These are phyloP conservation scores for Ooceraea biroi DNA, from an alignment of 1,140 invertebrate genomes.

Conservation along the genomic window DNA sequence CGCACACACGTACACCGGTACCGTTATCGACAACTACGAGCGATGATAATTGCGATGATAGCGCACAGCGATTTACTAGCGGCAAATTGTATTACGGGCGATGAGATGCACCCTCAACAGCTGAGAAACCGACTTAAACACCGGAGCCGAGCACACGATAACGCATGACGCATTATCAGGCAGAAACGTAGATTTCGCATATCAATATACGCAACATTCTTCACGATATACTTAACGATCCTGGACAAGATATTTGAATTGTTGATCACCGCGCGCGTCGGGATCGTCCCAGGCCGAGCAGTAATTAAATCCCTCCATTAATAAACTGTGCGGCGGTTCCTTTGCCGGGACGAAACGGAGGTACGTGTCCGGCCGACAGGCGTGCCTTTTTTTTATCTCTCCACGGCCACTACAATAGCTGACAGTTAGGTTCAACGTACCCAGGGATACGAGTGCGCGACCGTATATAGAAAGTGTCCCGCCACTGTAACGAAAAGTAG, in stretches of 20 bases:
- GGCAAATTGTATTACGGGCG: slow-evolving; percentile 28
- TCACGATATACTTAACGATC: not conserved
- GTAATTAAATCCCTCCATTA: slow-evolving; percentile 60
- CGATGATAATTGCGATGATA: slow-evolving; percentile 64
- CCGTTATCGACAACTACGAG: slow-evolving; percentile 21
- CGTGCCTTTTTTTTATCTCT: slow-evolving; percentile 69
- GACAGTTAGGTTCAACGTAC: slow-evolving; percentile 84
- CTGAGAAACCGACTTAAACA: slow-evolving; percentile 31
- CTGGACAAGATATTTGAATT: slow-evolving; percentile 13
- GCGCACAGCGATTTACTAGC: slow-evolving; percentile 33
- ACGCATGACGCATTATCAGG: not conserved
- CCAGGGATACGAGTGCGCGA: slow-evolving; percentile 51
- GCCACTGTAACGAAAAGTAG: not conserved
- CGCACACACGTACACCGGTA: slow-evolving; percentile 3
- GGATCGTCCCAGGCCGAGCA: not conserved
- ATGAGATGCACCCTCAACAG: slow-evolving; percentile 4
- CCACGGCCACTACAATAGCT: slow-evolving; percentile 68
- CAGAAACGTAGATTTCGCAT: not conserved
- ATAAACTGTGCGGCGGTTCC: not conserved
- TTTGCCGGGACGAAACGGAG: not conserved
- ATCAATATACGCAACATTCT: not conserved
- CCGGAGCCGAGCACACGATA: not conserved
- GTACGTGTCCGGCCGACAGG: slow-evolving; percentile 7
- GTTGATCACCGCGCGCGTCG: not conserved
- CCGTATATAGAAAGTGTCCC: not conserved